Evolutionary conservation across 2,888 invertebrate species (phyloP), one percentile per base, ranked within the genome.

Genomic region (Leptinotarsa juncta): DNA sequence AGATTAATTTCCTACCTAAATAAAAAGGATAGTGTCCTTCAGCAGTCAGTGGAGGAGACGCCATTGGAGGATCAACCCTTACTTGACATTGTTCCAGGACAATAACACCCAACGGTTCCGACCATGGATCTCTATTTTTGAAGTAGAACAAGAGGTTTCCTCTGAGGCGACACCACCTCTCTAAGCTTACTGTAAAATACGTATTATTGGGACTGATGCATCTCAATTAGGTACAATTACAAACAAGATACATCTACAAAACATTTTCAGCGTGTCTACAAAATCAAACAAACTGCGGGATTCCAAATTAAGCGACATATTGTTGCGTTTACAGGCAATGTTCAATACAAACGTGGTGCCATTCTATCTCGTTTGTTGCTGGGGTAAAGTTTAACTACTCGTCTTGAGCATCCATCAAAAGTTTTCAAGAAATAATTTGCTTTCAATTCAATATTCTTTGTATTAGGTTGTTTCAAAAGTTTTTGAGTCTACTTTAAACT

Each of bases 91-190:
- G 94, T 85, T 97, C 97, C 79, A 98, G 89, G 69, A 98, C 94
- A 81, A 97, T 92, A 1, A 97, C 93, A 50, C 97, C 97, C 77
- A 94, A 89, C 0, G 97, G 96, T 83, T 96, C 95, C 32, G 96
- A 95, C 92, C 94, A 95, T 83, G 94, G 94, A 87, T 97, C 96
- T 81, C 94, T 93, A 66, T 94, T 94, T 88, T 97, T 97, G 86
- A 97, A 93, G 88, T 97, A 97, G 89, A 98, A 98, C 75, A 98
- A 89, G 18, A 98, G 90, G 89, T 98, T 98, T 75, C 98, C 98
- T 82, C 96, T 91, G 55, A 98, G 91, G 78, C 97, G 92, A 88
- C 97, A 97, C 95, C 97, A 97, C 85, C 95, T 90, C 87, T 95
- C 94, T 82, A 92, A 90, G 86, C 91, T 94, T 81, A 94, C 95